These are phyloP conservation scores for Malurus alboscapulatus DNA, from an alignment of 2,113 vertebrate species.

Conservation along the genomic window DNA sequence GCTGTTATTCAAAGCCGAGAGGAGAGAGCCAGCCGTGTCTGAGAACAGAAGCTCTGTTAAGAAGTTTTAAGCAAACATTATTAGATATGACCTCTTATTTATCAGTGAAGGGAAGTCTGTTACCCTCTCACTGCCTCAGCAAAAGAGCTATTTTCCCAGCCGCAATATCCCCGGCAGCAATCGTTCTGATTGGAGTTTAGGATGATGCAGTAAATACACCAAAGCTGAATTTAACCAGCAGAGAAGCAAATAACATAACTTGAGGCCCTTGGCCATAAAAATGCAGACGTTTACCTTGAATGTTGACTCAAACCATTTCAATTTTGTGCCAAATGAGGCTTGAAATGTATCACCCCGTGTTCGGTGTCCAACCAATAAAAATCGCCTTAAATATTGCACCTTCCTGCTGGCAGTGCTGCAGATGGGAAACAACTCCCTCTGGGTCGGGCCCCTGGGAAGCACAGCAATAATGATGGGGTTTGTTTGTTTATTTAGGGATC, in stretches of 20 bases:
- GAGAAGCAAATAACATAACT: constrained; percentile 64
- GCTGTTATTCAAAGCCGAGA: constrained; percentile 47
- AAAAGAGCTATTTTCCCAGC: constrained; percentile 39
- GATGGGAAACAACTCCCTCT: background rate
- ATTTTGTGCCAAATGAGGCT: constrained; percentile 71
- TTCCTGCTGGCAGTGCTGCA: background rate
- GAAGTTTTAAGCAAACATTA: constrained; percentile 69
- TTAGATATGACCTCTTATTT: constrained; percentile 68
- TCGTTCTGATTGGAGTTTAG: constrained; percentile 61
- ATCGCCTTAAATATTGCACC: constrained; percentile 38
- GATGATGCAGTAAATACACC: constrained; percentile 55
- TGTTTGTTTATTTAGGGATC: background rate
- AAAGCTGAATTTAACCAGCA: constrained; percentile 61
- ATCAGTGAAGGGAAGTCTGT: background rate
- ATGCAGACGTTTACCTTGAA: constrained; percentile 65
- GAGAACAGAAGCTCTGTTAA: constrained; percentile 51
- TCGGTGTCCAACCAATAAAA: constrained; percentile 46
- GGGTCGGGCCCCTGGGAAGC: background rate
- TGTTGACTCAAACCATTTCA: constrained; percentile 68
- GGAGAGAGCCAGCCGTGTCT: constrained; percentile 9
- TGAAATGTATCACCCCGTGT: constrained; percentile 62
- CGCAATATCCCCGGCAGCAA: background rate
- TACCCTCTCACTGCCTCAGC: constrained; percentile 20
- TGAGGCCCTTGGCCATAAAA: constrained; percentile 60
- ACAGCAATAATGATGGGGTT: background rate